Evolutionary conservation across 2,797 vertebrate species (phyloP).

Genomic region (Gymnothorax javanicus): DNA sequence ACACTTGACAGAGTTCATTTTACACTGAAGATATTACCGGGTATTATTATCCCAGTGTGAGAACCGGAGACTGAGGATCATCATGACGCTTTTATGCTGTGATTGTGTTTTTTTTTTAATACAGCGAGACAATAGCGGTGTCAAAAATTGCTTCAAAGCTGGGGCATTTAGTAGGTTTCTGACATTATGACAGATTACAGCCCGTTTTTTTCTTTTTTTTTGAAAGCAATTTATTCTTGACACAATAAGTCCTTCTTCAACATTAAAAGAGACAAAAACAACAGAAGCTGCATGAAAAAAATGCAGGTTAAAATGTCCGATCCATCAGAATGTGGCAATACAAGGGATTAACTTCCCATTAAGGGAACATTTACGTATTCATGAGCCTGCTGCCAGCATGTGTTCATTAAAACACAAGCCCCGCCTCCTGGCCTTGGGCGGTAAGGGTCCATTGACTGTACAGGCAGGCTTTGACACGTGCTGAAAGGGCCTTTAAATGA

Average conservation of each 20-base stretch:
- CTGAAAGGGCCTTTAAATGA: conserved; percentile 26
- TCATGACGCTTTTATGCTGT: neutral
- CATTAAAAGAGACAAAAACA: neutral
- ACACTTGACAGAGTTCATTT: neutral
- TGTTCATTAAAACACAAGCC: neutral
- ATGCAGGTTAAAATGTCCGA: neutral
- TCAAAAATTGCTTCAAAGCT: neutral
- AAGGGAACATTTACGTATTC: conserved; percentile 23
- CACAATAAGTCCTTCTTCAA: neutral
- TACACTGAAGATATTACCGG: neutral
- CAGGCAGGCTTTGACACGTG: neutral
- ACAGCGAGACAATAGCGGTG: neutral
- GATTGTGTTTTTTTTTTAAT: neutral
- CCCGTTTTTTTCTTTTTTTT: neutral
- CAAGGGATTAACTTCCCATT: neutral
- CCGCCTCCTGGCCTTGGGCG: neutral
- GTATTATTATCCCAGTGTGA: neutral
- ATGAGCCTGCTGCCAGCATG: conserved; percentile 4
- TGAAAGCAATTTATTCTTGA: neutral
- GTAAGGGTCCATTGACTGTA: neutral
- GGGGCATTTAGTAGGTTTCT: neutral
- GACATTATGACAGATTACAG: neutral
- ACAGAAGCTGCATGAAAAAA: neutral
- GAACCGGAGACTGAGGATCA: neutral
- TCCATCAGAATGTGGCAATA: conserved; percentile 1